A percentile compares a stretch with the other conserved stretches of the same genome.
These are phyloP conservation scores for Seison nebaliae DNA, from an alignment of 1,140 invertebrate genomes.

Conservation along the genomic window DNA sequence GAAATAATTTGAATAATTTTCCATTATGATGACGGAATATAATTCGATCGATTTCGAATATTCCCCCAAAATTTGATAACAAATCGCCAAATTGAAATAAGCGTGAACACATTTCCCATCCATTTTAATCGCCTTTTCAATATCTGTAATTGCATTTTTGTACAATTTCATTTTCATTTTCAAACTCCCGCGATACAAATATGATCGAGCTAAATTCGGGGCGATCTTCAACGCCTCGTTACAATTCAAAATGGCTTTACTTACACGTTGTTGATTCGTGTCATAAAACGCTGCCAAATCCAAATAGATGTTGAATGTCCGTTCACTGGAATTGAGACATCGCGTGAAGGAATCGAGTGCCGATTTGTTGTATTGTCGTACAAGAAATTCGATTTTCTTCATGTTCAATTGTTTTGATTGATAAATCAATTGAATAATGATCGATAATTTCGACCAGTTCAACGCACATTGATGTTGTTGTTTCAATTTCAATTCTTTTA, in stretches of 20 bases:
- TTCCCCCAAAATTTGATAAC: constrained; percentile 18
- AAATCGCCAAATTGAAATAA: constrained; percentile 27
- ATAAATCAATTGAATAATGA: no score
- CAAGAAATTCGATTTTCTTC: no score
- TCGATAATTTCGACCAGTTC: no score
- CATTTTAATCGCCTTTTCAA: constrained; percentile 22
- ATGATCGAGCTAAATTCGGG: constrained; percentile 24
- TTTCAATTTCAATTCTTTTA: no score
- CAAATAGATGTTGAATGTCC: constrained; percentile 26
- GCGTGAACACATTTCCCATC: constrained; percentile 23
- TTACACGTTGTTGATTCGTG: constrained; percentile 9
- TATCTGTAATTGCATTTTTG: constrained; percentile 24
- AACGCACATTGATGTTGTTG: no score
- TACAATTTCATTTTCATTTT: constrained; percentile 26
- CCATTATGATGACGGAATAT: constrained; percentile 25
- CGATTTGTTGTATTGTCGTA: no score
- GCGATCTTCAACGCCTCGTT: constrained; percentile 26
- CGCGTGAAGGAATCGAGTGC: no score
- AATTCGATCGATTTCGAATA: constrained; percentile 20
- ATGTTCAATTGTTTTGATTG: no score
- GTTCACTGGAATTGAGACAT: no score
- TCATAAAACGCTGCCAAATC: constrained; percentile 17
- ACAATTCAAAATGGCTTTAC: constrained; percentile 28
- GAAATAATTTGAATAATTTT: constrained; percentile 19
- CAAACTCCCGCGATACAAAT: constrained; percentile 25